Conservation (phyloP, 2,888 invertebrate species). For the Physocephala rufipes region DNA sequence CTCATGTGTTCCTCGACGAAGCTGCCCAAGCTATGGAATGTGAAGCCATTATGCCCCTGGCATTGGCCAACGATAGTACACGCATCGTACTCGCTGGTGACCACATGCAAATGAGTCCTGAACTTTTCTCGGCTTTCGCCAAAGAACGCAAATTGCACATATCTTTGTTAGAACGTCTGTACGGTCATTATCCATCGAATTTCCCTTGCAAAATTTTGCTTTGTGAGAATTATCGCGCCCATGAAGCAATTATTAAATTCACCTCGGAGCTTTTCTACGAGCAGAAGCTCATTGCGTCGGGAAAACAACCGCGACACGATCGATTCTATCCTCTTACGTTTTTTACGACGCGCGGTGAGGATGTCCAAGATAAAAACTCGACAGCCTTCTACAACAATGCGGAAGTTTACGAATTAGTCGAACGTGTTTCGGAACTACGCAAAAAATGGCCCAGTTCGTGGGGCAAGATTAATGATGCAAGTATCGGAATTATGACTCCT, state of each 20-base stretch:
- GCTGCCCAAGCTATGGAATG: slow-evolving; percentile 89
- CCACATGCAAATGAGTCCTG: slow-evolving; percentile 86
- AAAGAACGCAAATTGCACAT: slow-evolving; percentile 76
- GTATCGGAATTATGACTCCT: slow-evolving; percentile 86
- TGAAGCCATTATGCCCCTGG: slow-evolving; percentile 82
- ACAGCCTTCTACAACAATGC: slow-evolving; percentile 85
- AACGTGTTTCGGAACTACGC: slow-evolving; percentile 76
- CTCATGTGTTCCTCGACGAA: slow-evolving; percentile 86
- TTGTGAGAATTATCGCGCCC: slow-evolving; percentile 85
- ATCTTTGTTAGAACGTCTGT: slow-evolving; percentile 80
- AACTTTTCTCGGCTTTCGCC: slow-evolving; percentile 79
- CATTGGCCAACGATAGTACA: slow-evolving; percentile 76
- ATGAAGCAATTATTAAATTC: slow-evolving; percentile 81
- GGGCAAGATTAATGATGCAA: slow-evolving; percentile 79
- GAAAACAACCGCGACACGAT: slow-evolving; percentile 76
- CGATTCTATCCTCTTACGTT: slow-evolving; percentile 80
- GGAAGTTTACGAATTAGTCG: slow-evolving; percentile 83
- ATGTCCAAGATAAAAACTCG: slow-evolving; percentile 79
- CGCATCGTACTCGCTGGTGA: slow-evolving; percentile 85
- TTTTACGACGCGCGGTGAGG: slow-evolving; percentile 82
- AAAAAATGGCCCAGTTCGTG: slow-evolving; percentile 79
- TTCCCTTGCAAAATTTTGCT: slow-evolving; percentile 82
- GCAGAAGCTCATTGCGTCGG: slow-evolving; percentile 77
- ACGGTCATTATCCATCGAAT: slow-evolving; percentile 77
- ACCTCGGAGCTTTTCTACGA: slow-evolving; percentile 86